Percentiles rank a stretch among this genome's conserved stretches.
Evolutionary conservation across 2,113 vertebrate species (phyloP).

Genomic region (Microtus montanus): DNA sequence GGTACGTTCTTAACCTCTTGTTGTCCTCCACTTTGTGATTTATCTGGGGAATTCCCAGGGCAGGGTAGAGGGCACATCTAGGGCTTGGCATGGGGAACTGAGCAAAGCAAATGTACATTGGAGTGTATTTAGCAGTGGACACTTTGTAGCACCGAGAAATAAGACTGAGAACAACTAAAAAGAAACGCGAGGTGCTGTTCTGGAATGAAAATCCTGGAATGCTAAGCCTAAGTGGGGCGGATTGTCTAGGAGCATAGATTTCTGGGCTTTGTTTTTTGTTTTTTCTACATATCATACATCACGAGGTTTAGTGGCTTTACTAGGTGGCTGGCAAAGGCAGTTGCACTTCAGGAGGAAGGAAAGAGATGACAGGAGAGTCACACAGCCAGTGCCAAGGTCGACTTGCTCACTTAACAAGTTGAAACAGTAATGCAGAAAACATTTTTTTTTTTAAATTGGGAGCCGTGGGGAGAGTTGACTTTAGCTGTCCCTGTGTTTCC

Average conservation of each 20-base stretch:
- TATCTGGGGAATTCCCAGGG: conserved; percentile 57
- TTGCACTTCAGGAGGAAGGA: not conserved
- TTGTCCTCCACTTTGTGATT: not conserved
- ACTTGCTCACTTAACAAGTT: not conserved
- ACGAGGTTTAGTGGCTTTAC: not conserved
- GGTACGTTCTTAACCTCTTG: not conserved
- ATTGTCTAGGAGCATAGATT: not conserved
- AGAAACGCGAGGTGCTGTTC: not conserved
- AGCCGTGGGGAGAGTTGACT: not conserved
- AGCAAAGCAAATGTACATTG: not conserved
- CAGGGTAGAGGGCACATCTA: not conserved
- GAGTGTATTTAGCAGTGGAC: not conserved
- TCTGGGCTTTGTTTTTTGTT: not conserved
- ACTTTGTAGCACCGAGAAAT: not conserved
- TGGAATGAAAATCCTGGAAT: not conserved
- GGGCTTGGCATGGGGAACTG: not conserved
- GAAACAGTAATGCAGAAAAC: not conserved
- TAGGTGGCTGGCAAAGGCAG: not conserved
- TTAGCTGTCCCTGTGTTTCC: not conserved
- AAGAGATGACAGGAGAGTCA: not conserved
- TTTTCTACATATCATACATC: not conserved
- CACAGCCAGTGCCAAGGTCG: not conserved
- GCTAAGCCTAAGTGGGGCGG: fast-evolving
- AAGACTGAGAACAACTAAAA: not conserved
- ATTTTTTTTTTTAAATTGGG: not conserved